Percentiles rank a stretch among this genome's conserved stretches.
Conservation (phyloP, 2,113 vertebrate species). For the Percopsis transmontana region DNA sequence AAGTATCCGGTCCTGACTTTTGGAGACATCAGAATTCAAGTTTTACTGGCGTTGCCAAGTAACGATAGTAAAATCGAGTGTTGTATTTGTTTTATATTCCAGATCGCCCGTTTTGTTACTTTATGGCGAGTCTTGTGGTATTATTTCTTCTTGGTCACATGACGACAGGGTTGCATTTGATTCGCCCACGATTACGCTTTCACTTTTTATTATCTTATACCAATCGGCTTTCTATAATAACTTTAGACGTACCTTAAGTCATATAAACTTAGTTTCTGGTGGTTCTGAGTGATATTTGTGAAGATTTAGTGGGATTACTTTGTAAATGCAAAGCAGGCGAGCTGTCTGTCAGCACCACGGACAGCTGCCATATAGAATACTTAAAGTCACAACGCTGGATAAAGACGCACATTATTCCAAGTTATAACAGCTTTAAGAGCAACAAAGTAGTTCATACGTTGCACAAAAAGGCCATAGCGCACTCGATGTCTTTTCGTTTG, state of each 20-base stretch:
- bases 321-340: slow-evolving; percentile 13
- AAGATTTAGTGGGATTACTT: slow-evolving; percentile 12
- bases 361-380: slow-evolving; percentile 77
- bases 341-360: slow-evolving; percentile 82
- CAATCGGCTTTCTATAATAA: slow-evolving; percentile 33
- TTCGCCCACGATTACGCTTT: slow-evolving; percentile 78
- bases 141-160: slow-evolving; percentile 82
- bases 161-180: slow-evolving; percentile 78
- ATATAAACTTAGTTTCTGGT: slow-evolving; percentile 4
- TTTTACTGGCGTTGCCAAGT: not conserved
- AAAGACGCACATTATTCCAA: slow-evolving; percentile 13
- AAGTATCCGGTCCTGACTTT: slow-evolving; percentile 49
- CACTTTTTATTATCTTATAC: slow-evolving; percentile 63
- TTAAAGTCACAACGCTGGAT: slow-evolving; percentile 37
- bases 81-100: not conserved
- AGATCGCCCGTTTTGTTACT: slow-evolving; percentile 62
- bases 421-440: slow-evolving; percentile 21
- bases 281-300: not conserved
- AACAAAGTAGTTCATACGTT: too few species aligned
- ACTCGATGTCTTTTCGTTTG: not conserved
- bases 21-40: not conserved
- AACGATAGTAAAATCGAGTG: fast-evolving
- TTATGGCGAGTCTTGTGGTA: slow-evolving; percentile 53
- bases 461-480: not conserved
- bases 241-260: slow-evolving; percentile 10